These are phyloP conservation scores for Calyptommatus sinebrachiatus DNA, from an alignment of 2,113 vertebrate genomes.

Conservation along the genomic window DNA sequence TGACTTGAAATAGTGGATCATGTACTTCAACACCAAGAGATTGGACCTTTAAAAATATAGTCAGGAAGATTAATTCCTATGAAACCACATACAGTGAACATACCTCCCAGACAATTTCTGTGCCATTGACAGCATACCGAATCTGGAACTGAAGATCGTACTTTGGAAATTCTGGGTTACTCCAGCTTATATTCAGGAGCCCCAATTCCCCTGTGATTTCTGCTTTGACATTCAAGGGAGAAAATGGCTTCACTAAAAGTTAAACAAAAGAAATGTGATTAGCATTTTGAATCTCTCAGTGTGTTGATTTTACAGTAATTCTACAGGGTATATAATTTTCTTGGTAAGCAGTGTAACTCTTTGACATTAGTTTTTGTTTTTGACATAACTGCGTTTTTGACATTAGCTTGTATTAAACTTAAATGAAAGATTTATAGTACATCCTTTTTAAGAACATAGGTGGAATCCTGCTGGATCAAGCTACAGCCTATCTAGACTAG, in stretches of 20 bases:
- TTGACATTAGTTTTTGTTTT: too few species aligned
- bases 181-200: slow-evolving; percentile 81
- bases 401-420: background rate
- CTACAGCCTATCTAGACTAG: too few species aligned
- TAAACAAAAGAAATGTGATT: slow-evolving; percentile 8
- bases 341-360: background rate
- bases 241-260: slow-evolving; percentile 82
- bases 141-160: slow-evolving; percentile 79
- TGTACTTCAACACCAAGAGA: too few species aligned
- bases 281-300: background rate
- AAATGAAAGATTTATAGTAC: background rate
- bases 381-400: too few species aligned
- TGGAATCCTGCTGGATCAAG: too few species aligned
- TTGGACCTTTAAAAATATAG: too few species aligned
- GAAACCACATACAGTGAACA: background rate
- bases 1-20: too few species aligned
- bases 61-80: too few species aligned
- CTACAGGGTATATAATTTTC: background rate
- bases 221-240: slow-evolving; percentile 76
- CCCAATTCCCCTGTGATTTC: slow-evolving; percentile 72
- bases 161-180: slow-evolving; percentile 68
- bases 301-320: background rate
- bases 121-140: slow-evolving; percentile 64
- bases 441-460: background rate
- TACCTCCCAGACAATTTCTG: slow-evolving; percentile 81